Base-by-base conservation (phyloP, 2,888 invertebrate genomes). In the Drosophila anomalata region DNA sequence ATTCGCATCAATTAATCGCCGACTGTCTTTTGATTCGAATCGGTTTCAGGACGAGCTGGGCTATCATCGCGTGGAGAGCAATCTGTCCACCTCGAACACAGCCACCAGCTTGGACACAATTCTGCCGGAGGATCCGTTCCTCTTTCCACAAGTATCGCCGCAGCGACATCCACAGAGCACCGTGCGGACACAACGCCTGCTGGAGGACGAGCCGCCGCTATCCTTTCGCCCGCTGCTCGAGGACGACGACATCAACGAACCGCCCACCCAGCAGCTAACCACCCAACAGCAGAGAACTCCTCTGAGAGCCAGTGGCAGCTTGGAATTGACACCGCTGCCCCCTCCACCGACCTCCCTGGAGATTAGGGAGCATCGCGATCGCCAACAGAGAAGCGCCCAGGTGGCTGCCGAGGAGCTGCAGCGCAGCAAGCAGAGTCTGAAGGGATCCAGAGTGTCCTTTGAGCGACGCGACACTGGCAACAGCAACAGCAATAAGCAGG, bases 61-160 rank as follows among this genome's bases (percentile, higher is more conserved):
- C 59, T 92, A 92, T 78, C 90, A 90, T 20, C 89, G 91, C 55
- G 92, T 92, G 71, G 89, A 90, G 48, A 92, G 93, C 48, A 93
- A 93, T 31, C 91, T 94, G 12, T 94, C 94, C 2, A 91, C 93
- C 36, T 94, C 94, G 42, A 94, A 94, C 60, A 94, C 94, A 83
- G 93, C 93, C 89, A 94, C 94, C 24, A 94, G 94, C 69, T 90
- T 94, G 70, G 94, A 94, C 73, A 91, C 91, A 67, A 91, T 91
- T 73, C 66, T 91, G 29, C 91, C 91, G 11, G 91, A 91, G 76
- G 91, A 91, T 82, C 91, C 91, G 14, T 91, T 90, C 71, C 78
- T 90, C 54, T 90, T 91, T 66, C 86, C 89, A 1, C 79, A 78
- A 53, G 87, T 67, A 14, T 73, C 78, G 17, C 79, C 80, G 7